Evolutionary conservation across 2,888 invertebrate genomes (phyloP).

Genomic region (Blastobasis adustella): DNA sequence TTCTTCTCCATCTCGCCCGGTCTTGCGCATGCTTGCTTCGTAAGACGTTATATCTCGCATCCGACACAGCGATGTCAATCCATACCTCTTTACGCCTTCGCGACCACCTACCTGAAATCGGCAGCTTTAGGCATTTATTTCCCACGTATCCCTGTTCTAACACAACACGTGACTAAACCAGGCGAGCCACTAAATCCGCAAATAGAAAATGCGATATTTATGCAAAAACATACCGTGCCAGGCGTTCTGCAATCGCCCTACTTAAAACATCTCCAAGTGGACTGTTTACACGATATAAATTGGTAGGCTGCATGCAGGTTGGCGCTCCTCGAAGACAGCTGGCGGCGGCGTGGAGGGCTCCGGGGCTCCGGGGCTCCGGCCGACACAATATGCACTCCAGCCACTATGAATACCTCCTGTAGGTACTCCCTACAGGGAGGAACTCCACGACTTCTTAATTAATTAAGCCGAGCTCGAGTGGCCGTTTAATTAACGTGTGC

Average conservation of each 20-base stretch:
- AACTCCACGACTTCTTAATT: slow-evolving; percentile 36
- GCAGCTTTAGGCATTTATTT: slow-evolving; percentile 5
- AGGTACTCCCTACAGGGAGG: slow-evolving; percentile 48
- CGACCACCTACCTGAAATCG: too few species aligned
- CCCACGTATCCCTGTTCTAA: slow-evolving; percentile 14
- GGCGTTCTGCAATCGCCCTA: background rate
- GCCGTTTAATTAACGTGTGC: slow-evolving; percentile 20
- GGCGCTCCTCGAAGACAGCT: slow-evolving; percentile 52
- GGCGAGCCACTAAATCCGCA: background rate
- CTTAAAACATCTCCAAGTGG: too few species aligned
- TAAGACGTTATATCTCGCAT: too few species aligned
- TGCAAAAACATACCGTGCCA: too few species aligned
- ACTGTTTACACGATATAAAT: too few species aligned
- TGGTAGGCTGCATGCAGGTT: slow-evolving; percentile 19
- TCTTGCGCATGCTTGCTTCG: too few species aligned
- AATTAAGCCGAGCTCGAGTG: slow-evolving; percentile 32
- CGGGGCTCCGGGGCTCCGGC: slow-evolving; percentile 32
- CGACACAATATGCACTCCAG: slow-evolving; percentile 75
- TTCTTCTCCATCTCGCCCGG: too few species aligned
- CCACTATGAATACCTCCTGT: slow-evolving; percentile 61
- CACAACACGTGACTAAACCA: slow-evolving; percentile 5
- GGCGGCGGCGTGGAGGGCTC: slow-evolving; percentile 62
- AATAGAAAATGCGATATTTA: background rate
- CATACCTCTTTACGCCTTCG: too few species aligned
- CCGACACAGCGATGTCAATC: too few species aligned